A percentile compares a stretch with the other conserved stretches of the same genome.
Evolutionary conservation across 2,113 vertebrate genomes (phyloP).

Genomic region (Chitala chitala): DNA sequence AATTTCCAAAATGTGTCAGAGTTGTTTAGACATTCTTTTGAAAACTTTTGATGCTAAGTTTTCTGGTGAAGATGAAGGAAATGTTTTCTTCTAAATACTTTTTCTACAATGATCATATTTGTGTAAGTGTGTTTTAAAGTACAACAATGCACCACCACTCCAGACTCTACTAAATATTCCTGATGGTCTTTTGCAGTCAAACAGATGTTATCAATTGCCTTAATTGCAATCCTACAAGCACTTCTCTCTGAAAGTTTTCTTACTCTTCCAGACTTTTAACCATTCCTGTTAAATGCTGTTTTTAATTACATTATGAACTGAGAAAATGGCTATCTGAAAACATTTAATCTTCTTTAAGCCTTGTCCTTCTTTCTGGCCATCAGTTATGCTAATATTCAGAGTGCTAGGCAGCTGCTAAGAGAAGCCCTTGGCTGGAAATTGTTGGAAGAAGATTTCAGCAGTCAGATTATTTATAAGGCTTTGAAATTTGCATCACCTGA

Average conservation of each 20-base stretch:
- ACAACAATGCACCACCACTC: not conserved
- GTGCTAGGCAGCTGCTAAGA: not conserved
- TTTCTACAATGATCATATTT: not conserved
- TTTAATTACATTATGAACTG: no score
- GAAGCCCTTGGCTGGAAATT: not conserved
- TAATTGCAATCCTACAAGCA: not conserved
- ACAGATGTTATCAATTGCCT: conserved; percentile 1
- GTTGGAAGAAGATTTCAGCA: not conserved
- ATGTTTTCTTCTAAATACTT: not conserved
- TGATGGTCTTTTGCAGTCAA: conserved; percentile 1
- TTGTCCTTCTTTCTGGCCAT: no score
- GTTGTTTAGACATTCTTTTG: no score
- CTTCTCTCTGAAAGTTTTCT: not conserved
- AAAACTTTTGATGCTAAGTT: not conserved
- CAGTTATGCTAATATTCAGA: no score
- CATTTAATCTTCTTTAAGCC: no score
- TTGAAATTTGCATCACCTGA: not conserved
- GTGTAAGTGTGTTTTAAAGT: not conserved
- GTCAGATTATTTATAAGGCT: conserved; percentile 1
- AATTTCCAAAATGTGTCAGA: conserved; percentile 1
- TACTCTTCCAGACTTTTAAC: not conserved
- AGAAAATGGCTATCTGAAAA: not conserved
- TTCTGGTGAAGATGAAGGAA: not conserved
- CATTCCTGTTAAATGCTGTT: no score
- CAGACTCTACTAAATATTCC: not conserved